Evolutionary conservation across 2,888 invertebrate species (phyloP).

Genomic region (Ctena decussata): DNA sequence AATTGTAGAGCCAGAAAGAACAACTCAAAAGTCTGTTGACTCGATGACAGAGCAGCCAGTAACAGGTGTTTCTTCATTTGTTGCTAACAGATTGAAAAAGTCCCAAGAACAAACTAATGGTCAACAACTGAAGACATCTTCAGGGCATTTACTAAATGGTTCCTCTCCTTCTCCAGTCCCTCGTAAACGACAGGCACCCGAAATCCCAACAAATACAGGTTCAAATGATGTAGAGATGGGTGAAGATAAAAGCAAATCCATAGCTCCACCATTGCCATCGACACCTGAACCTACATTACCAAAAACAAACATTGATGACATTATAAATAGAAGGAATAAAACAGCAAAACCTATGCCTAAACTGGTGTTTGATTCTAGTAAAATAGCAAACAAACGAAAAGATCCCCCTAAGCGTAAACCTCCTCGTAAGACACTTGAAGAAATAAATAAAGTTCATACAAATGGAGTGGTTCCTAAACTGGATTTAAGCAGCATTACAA

Average conservation of each 20-base stretch:
- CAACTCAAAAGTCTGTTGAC: neutral
- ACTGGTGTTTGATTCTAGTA: conserved; percentile 71
- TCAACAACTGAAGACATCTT: conserved; percentile 50
- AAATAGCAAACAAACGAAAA: conserved; percentile 64
- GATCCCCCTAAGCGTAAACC: conserved; percentile 64
- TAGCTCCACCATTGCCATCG: conserved; percentile 51
- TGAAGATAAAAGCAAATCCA: conserved; percentile 4
- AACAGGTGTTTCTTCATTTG: conserved; percentile 73
- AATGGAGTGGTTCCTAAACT: conserved; percentile 60
- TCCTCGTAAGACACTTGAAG: conserved; percentile 53
- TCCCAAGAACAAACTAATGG: conserved; percentile 46
- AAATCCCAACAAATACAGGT: conserved; percentile 30
- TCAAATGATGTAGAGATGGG: conserved; percentile 18
- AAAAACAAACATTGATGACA: conserved; percentile 76
- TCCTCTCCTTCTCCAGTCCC: conserved; percentile 64
- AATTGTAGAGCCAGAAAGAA: conserved; percentile 12
- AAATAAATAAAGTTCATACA: conserved; percentile 48
- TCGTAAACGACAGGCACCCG: conserved; percentile 61
- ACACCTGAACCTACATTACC: conserved; percentile 59
- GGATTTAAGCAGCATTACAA: conserved; percentile 74
- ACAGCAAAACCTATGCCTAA: conserved; percentile 40
- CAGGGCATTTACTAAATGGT: conserved; percentile 58
- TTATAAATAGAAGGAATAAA: conserved; percentile 62
- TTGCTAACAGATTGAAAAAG: conserved; percentile 69
- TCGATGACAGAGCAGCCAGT: conserved; percentile 57